Evolutionary conservation across 2,888 invertebrate genomes (phyloP), one percentile per base, ranked within the genome.

Genomic region (Cantharis rustica): DNA sequence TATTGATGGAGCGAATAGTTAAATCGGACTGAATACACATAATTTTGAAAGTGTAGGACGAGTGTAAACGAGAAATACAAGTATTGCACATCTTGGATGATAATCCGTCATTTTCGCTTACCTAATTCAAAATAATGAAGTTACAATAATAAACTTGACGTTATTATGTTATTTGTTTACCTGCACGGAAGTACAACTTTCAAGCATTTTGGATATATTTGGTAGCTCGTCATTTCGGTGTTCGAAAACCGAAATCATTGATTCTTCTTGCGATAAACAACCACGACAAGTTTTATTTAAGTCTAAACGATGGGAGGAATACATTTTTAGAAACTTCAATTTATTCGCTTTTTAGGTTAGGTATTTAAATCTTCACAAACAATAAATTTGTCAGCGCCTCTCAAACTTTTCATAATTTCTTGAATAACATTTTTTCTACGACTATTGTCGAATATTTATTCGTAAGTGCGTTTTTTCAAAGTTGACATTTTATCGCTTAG

Each of bases 21-120:
- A 87, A 88, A 76, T 90, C 90, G 2, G 90, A 89, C 7, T 84
- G 85, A 26, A 89, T 84, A 80, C 90, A 90, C 79, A 86, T 86
- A 80, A 90, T 89, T 79, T 89, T 90, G 81, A 90, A 90, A 76
- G 87, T 88, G 80, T 89, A 89, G 9, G 89, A 86, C 15, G 84
- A 77, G 80, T 88, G 88, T 88, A 90, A 88, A 69, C 86, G 88
- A 0, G 85, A 69, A 61, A 85, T 86, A 79, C 90, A 90, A 47
- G 87, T 86, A 82, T 88, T 88, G 81, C 90, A 90, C 27, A 90
- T 80, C 84, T 90, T 89, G 0, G 80, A 20, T 62, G 90, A 89
- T 84, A 88, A 88, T 27, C 87, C 84, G 83, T 90, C 90, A 2
- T 88, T 88, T 89, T 90, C 83, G 27, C 85, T 86, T 64, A 73